phyloP scores from a whole-genome alignment of 1,140 invertebrate species.

The Paraescarpia echinospica region DNA sequence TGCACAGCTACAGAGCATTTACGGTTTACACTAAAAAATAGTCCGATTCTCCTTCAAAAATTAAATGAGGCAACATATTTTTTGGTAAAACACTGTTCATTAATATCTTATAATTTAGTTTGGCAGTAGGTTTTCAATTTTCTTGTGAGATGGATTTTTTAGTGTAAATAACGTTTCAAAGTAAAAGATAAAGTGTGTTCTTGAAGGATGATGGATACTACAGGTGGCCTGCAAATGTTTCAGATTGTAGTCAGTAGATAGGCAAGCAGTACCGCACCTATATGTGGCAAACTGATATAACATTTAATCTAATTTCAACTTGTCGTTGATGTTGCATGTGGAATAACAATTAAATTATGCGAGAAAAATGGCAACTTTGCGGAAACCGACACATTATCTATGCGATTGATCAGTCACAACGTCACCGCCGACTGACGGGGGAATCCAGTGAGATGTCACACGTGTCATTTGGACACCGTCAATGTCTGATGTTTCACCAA shows the following conservation, averaged over 20 bases:
- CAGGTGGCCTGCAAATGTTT: background rate
- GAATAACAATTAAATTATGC: conserved; percentile 2
- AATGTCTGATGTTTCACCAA: background rate
- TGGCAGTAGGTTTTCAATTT: too few relatives aligned
- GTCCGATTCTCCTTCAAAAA: too few relatives aligned
- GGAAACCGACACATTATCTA: background rate
- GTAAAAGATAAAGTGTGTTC: too few relatives aligned
- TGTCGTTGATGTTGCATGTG: background rate
- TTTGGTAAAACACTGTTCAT: too few relatives aligned
- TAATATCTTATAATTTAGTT: too few relatives aligned
- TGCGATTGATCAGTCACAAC: background rate
- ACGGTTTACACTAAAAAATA: too few relatives aligned
- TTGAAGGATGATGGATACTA: background rate
- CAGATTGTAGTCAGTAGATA: background rate
- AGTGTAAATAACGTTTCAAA: too few relatives aligned
- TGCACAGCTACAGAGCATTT: too few relatives aligned
- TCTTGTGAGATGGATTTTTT: too few relatives aligned
- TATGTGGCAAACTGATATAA: background rate
- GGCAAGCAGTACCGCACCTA: background rate
- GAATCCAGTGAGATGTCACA: background rate
- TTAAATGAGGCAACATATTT: too few relatives aligned
- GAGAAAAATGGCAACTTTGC: background rate
- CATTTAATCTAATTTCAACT: conserved; percentile 1
- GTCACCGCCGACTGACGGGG: background rate
- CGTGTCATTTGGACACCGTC: background rate